These are phyloP conservation scores for Drosophila putrida DNA, from an alignment of 2,888 invertebrate genomes.

Conservation along the genomic window DNA sequence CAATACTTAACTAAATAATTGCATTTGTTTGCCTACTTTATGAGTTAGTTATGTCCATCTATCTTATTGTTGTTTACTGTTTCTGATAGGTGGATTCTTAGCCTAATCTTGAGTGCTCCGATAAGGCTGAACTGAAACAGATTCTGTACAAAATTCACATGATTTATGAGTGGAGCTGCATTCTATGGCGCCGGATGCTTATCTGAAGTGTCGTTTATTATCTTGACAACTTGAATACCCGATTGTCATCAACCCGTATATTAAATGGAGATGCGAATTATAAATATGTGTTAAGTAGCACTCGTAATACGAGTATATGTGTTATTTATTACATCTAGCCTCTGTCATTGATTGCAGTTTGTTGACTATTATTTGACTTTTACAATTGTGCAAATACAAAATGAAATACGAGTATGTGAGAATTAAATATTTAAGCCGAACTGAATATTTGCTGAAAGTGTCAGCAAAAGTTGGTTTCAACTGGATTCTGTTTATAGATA, in stretches of 20 bases:
- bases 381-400: conserved; percentile 43
- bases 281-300: conserved; percentile 56
- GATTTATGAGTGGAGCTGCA: conserved; percentile 57
- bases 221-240: conserved; percentile 60
- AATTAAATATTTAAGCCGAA: conserved; percentile 28
- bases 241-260: conserved; percentile 43
- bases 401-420: conserved; percentile 23
- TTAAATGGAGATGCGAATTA: conserved; percentile 47
- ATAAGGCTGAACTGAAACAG: conserved; percentile 39
- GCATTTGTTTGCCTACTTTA: conserved; percentile 5
- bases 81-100: conserved; percentile 13
- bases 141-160: conserved; percentile 49
- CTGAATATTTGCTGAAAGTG: conserved; percentile 25
- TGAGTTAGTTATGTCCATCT: not conserved
- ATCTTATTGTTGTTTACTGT: conserved; percentile 9
- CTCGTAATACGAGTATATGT: conserved; percentile 28
- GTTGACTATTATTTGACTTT: conserved; percentile 46
- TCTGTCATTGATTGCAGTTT: conserved; percentile 56
- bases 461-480: conserved; percentile 26
- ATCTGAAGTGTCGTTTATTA: conserved; percentile 61
- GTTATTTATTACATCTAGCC: conserved; percentile 47
- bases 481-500: conserved; percentile 9
- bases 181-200: conserved; percentile 57
- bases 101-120: conserved; percentile 24
- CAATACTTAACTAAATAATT: not conserved